Evolutionary conservation across 2,797 vertebrate species (phyloP), one percentile per base, ranked within the genome.

Genomic region (Acanthiza pusilla): DNA sequence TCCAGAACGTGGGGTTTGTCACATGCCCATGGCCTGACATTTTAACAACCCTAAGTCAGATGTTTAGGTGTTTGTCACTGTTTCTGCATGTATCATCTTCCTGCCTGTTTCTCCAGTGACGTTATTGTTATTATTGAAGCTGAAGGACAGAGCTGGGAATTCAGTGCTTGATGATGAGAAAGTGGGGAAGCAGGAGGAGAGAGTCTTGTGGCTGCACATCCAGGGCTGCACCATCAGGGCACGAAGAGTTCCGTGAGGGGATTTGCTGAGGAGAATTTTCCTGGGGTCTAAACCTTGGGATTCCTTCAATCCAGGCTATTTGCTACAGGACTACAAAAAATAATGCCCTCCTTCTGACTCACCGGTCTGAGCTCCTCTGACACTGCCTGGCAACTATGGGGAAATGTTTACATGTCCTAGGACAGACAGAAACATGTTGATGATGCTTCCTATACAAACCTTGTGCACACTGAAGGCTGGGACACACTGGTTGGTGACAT

Each of bases 11-110:
- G 54, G 34, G 17, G 58, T 55, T 88, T 81, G 74, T 95, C 91
- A 95, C 73, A 54, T 92, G 91, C 45, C n/a, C 79, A 26, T 60
- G 82, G 53, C 43, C 3, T 96, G 94, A 91, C 85, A 91, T 91
- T 89, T 87, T 62, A 89, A 78, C 79, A 53, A 21, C 42, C 47
- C 29, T 11, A 29, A 85, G 94, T 94, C 91, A 93, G n/a, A 81
- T 91, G 91, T 87, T 78, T 40, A 68, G 79, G 61, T 91, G 77
- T 88, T 94, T 91, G 92, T 91, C 70, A 38, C 55, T 45, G 66
- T 43, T 92, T 42, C 55, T 63, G 61, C 73, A 16, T 89, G 91
- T 58, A 77, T 96, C 91, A 96, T 54, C 93, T 96, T 94, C 93
- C 94, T 89, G 91, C 70, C 72, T 65, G 68, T 26, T 82, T 83